Percentiles rank a stretch among this genome's conserved stretches.
These are phyloP conservation scores for Megathymus violae DNA, from an alignment of 1,140 invertebrate genomes.

Conservation along the genomic window DNA sequence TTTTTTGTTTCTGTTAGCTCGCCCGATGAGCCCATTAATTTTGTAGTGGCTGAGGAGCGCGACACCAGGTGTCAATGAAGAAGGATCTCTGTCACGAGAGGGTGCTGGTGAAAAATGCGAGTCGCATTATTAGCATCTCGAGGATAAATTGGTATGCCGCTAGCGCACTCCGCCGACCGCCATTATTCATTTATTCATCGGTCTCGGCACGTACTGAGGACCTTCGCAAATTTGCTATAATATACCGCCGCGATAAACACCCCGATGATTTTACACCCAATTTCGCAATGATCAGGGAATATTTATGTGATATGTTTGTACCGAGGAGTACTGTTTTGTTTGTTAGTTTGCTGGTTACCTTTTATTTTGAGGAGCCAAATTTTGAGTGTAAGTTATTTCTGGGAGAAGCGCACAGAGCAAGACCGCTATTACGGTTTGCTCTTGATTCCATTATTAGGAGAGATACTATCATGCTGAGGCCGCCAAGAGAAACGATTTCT, in stretches of 20 bases:
- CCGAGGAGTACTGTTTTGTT: background rate
- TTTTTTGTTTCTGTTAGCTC: constrained; percentile 29
- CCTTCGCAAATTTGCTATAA: constrained; percentile 57
- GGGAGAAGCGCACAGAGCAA: too few relatives aligned
- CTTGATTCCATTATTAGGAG: too few relatives aligned
- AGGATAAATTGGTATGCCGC: constrained; percentile 73
- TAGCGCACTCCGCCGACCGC: constrained; percentile 64
- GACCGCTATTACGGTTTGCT: too few relatives aligned
- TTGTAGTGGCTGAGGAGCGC: constrained; percentile 38
- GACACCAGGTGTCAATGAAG: constrained; percentile 52
- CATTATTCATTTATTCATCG: constrained; percentile 82
- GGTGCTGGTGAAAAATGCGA: constrained; percentile 69
- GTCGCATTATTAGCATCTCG: constrained; percentile 67
- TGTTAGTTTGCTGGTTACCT: too few relatives aligned
- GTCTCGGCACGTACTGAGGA: constrained; percentile 62
- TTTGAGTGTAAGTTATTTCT: too few relatives aligned
- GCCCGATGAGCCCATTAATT: constrained; percentile 44
- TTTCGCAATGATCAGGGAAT: constrained; percentile 36
- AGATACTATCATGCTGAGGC: too few relatives aligned
- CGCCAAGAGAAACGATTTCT: too few relatives aligned
- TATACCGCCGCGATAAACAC: constrained; percentile 48
- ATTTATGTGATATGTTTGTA: constrained; percentile 8
- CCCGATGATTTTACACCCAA: constrained; percentile 41
- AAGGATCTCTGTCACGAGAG: constrained; percentile 54
- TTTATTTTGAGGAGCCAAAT: too few relatives aligned